Evolutionary conservation across 53 echinoderm and acorn worm species (phyloP).

Genomic region (Zoroaster sp.): DNA sequence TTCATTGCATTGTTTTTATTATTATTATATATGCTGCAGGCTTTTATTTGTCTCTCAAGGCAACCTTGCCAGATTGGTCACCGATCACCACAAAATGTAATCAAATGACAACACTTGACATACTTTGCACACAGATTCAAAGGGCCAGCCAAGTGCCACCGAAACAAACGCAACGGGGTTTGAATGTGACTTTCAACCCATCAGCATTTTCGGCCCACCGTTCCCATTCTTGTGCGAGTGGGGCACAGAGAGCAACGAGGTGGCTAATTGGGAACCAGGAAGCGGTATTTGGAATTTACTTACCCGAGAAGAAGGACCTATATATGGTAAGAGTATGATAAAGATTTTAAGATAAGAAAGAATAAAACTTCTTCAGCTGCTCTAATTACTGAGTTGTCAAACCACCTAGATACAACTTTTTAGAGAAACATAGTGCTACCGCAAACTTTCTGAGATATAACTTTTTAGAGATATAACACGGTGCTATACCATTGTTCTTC

Average conservation of each 20-base stretch:
- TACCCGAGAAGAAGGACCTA: background rate
- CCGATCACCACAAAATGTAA: too few relatives aligned
- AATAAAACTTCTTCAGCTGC: too few relatives aligned
- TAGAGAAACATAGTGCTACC: too few relatives aligned
- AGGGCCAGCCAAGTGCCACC: background rate
- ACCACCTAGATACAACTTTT: too few relatives aligned
- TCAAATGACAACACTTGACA: too few relatives aligned
- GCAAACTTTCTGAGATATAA: too few relatives aligned
- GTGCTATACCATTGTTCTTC: too few relatives aligned
- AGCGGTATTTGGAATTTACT: background rate
- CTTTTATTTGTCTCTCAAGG: too few relatives aligned
- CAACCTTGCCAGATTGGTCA: too few relatives aligned
- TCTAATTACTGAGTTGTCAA: background rate
- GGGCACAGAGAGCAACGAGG: constrained; percentile 2
- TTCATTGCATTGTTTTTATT: too few relatives aligned
- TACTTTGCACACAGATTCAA: background rate
- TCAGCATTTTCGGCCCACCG: background rate
- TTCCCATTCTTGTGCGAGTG: constrained; percentile 30
- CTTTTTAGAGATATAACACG: too few relatives aligned
- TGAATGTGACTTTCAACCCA: constrained; percentile 23
- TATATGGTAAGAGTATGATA: background rate
- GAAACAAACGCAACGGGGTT: background rate
- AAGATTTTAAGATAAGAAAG: background rate
- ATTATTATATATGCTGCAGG: too few relatives aligned
- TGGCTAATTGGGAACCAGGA: constrained; percentile 24